These are phyloP conservation scores for Grammatotria lemairii DNA, from an alignment of 2,113 vertebrate genomes.

Conservation along the genomic window DNA sequence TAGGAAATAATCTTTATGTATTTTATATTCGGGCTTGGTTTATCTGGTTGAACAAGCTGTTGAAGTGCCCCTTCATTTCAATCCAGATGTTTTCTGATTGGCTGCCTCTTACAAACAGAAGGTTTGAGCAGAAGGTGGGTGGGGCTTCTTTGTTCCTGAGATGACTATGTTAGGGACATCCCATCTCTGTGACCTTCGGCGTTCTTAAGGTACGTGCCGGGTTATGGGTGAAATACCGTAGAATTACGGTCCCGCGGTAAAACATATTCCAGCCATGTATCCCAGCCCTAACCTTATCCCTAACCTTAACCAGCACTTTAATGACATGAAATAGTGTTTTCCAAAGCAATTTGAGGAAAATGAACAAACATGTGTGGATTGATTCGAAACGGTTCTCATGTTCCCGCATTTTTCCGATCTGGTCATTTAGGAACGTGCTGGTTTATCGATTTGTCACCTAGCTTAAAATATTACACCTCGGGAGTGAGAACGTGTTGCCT, in stretches of 20 bases:
- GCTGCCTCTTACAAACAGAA: background rate
- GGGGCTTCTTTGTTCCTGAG: background rate
- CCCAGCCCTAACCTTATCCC: background rate
- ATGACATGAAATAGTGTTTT: background rate
- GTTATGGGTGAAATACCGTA: background rate
- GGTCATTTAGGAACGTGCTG: background rate
- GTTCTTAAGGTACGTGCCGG: background rate
- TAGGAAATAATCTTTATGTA: accelerated
- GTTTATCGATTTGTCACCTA: background rate
- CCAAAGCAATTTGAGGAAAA: background rate
- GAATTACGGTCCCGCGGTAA: accelerated
- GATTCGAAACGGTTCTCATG: accelerated
- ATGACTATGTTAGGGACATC: background rate
- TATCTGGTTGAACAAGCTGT: background rate
- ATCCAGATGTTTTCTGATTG: background rate
- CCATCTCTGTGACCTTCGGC: background rate
- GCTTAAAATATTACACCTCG: background rate
- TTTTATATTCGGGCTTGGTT: background rate
- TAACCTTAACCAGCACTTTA: background rate
- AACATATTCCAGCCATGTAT: background rate
- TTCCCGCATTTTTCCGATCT: background rate
- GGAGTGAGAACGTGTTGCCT: accelerated
- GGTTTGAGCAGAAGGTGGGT: background rate
- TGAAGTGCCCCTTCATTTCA: accelerated
- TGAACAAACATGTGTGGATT: background rate